These are phyloP conservation scores for Rhingia campestris DNA, from an alignment of 2,888 invertebrate species.

Conservation along the genomic window DNA sequence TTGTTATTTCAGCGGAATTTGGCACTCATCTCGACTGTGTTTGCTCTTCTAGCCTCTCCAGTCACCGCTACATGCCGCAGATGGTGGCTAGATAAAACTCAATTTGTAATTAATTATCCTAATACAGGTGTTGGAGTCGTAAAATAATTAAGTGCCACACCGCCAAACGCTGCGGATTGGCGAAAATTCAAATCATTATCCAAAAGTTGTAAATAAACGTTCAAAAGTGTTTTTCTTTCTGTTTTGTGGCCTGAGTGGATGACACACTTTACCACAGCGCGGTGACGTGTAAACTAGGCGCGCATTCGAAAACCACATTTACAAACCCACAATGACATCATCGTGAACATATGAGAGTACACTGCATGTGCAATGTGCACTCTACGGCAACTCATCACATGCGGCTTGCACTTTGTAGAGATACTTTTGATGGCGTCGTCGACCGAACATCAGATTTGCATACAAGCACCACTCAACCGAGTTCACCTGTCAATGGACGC, in stretches of 20 bases:
- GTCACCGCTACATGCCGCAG: conserved; percentile 5
- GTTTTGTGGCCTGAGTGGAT: not conserved
- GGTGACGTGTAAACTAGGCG: conserved; percentile 55
- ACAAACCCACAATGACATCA: conserved; percentile 63
- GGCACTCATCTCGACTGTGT: not conserved
- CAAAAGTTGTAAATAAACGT: conserved; percentile 8
- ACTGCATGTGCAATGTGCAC: conserved; percentile 12
- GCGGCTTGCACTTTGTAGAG: conserved; percentile 36
- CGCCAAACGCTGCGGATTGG: conserved; percentile 11
- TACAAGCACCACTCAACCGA: conserved; percentile 30
- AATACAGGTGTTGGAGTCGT: conserved; percentile 38
- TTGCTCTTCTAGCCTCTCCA: not conserved
- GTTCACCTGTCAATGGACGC: conserved; percentile 49
- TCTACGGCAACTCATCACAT: conserved; percentile 32
- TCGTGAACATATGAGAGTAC: conserved; percentile 17
- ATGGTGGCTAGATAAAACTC: not conserved
- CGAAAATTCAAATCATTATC: conserved; percentile 14
- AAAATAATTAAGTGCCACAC: conserved; percentile 24
- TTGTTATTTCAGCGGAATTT: conserved; percentile 3
- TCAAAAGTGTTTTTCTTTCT: not conserved
- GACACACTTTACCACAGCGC: conserved; percentile 36
- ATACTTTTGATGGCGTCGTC: conserved; percentile 21
- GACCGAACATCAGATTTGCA: conserved; percentile 47
- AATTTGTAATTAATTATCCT: conserved; percentile 31
- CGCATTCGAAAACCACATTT: conserved; percentile 31